Conservation (phyloP, 92 coral and sea anemone genomes). For the Epizoanthus illoricatus region DNA sequence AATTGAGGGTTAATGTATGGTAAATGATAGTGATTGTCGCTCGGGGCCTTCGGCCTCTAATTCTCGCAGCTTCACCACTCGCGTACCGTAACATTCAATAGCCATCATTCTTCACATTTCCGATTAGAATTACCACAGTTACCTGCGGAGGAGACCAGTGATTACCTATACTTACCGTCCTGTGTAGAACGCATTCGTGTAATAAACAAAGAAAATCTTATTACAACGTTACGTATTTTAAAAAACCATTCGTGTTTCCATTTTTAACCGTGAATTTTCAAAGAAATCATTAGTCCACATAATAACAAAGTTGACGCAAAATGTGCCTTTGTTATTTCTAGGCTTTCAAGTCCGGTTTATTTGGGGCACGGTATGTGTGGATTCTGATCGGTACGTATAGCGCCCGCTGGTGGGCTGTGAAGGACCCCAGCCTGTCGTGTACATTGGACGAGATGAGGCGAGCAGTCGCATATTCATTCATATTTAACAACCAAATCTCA, state of each 20-base stretch:
- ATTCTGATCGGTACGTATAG: conserved; percentile 81
- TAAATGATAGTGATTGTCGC: no score
- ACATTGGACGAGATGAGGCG: conserved; percentile 71
- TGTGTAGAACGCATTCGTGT: no score
- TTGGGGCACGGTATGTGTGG: conserved; percentile 87
- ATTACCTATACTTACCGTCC: no score
- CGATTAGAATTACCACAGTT: no score
- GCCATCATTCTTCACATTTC: no score
- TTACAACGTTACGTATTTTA: neutral
- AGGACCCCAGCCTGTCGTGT: conserved; percentile 54
- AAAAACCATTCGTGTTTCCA: neutral
- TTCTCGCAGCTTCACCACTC: no score
- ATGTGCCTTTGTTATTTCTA: conserved; percentile 6
- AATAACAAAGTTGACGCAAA: no score
- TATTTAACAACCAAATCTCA: conserved; percentile 82
- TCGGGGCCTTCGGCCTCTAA: no score
- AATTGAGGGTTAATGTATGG: no score
- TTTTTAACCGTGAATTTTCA: neutral
- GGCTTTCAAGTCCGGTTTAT: conserved; percentile 86
- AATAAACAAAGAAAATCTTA: neutral
- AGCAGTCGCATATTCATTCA: conserved; percentile 87
- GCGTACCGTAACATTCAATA: no score
- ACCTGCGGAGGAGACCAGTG: no score
- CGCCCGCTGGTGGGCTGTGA: conserved; percentile 84
- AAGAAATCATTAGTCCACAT: neutral